Evolutionary conservation across 1,140 invertebrate genomes (phyloP).

Genomic region (Phortica variegata): DNA sequence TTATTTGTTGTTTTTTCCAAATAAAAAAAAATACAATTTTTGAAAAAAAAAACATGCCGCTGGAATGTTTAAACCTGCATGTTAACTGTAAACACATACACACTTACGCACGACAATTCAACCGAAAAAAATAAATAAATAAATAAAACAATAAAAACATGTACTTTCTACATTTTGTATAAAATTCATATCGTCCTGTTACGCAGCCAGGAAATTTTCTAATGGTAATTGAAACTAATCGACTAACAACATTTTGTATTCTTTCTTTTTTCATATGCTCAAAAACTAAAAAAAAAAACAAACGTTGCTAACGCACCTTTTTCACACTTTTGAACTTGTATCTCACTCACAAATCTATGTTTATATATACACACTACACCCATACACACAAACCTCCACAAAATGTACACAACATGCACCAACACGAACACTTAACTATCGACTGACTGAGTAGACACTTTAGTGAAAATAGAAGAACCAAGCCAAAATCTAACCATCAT

Average conservation of each 20-base stretch:
- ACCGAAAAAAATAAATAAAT: no score
- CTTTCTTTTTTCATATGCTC: slow-evolving; percentile 24
- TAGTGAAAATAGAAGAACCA: slow-evolving; percentile 57
- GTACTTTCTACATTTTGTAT: no score
- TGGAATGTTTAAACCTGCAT: no score
- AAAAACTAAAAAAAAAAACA: slow-evolving; percentile 9
- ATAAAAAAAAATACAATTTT: no score
- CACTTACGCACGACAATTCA: no score
- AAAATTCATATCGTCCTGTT: no score
- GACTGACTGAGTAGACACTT: slow-evolving; percentile 32
- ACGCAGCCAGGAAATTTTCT: slow-evolving; percentile 52
- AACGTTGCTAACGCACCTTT: slow-evolving; percentile 9
- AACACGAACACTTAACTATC: slow-evolving; percentile 8
- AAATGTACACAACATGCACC: not conserved
- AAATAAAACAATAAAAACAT: no score
- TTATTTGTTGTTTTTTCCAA: no score
- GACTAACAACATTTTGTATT: slow-evolving; percentile 23
- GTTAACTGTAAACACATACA: no score
- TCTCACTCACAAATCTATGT: not conserved
- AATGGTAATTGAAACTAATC: slow-evolving; percentile 46
- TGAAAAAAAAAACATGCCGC: no score
- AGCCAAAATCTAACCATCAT: slow-evolving; percentile 57
- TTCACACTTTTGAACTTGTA: slow-evolving; percentile 21
- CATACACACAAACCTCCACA: slow-evolving; percentile 12
- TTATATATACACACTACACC: no score